phyloP scores from a whole-genome alignment of 2,113 vertebrate species.

The Rhegmatorhina hoffmannsi region DNA sequence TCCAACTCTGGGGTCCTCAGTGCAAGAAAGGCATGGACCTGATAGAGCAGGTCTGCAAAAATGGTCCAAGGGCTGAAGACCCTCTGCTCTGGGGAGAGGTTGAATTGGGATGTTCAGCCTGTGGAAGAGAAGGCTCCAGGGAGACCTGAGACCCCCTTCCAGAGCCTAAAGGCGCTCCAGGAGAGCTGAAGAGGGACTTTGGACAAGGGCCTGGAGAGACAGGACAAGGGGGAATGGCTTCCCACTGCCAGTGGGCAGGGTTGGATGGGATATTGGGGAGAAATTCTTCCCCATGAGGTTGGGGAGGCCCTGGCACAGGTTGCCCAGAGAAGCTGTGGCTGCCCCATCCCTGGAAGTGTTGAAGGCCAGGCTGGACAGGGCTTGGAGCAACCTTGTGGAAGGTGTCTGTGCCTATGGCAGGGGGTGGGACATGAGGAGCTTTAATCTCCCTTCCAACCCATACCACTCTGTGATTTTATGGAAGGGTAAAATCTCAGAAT shows the following conservation, averaged over 20 bases:
- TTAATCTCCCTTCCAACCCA: not conserved
- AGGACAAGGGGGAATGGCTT: not conserved
- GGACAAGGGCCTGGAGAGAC: not conserved
- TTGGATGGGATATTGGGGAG: not conserved
- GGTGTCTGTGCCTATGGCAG: not conserved
- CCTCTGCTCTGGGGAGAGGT: not conserved
- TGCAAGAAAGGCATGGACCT: not conserved
- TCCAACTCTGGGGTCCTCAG: not conserved
- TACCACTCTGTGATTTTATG: not conserved
- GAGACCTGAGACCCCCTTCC: not conserved
- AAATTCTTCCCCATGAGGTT: not conserved
- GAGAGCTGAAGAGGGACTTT: not conserved
- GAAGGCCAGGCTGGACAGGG: rapidly evolving
- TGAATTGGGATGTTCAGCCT: not conserved
- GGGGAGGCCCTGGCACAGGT: not conserved
- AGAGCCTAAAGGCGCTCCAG: not conserved
- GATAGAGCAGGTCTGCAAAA: not conserved
- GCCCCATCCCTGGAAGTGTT: not conserved
- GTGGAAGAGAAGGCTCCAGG: not conserved
- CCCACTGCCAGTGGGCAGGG: not conserved
- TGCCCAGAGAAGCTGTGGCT: rapidly evolving
- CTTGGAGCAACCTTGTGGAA: not conserved
- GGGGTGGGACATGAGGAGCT: not conserved
- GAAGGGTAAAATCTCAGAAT: not conserved
- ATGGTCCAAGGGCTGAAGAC: not conserved